phyloP scores from a whole-genome alignment of 2,888 invertebrate genomes.

The Stegana nigrithorax region DNA sequence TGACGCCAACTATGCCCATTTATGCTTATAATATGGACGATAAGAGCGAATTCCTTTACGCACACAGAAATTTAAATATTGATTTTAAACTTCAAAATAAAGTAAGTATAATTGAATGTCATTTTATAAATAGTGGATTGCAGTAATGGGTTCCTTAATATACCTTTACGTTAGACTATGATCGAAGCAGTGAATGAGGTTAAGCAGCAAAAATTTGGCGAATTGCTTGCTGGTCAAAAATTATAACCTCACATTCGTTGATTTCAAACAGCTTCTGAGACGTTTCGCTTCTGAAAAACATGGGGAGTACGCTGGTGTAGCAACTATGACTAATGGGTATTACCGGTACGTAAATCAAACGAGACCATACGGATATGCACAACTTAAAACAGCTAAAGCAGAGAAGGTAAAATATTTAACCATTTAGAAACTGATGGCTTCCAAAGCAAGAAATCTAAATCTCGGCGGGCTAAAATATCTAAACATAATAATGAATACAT shows the following conservation, averaged over 20 bases:
- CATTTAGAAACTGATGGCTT: no score
- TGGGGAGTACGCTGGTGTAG: conserved; percentile 59
- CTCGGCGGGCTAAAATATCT: no score
- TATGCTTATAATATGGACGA: conserved; percentile 82
- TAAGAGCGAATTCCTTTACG: conserved; percentile 84
- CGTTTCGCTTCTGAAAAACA: conserved; percentile 71
- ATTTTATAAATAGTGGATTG: no score
- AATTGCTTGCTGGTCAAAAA: conserved; percentile 84
- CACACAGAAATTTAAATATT: conserved; percentile 84
- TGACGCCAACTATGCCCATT: conserved; percentile 85
- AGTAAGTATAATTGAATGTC: conserved; percentile 41
- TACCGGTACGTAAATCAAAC: conserved; percentile 61
- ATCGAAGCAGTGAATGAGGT: conserved; percentile 82
- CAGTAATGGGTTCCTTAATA: no score
- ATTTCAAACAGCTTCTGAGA: conserved; percentile 73
- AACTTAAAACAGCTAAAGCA: no score
- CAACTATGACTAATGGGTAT: conserved; percentile 65
- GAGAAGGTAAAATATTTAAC: no score
- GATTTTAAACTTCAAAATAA: conserved; percentile 75
- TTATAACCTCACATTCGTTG: conserved; percentile 69
- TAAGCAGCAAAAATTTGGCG: conserved; percentile 87
- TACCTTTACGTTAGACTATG: conserved; percentile 75
- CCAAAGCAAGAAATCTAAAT: no score
- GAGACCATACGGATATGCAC: no score
- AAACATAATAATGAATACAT: no score